Conservation (phyloP, 2,113 vertebrate species). For the Trematocara nigrifrons region DNA sequence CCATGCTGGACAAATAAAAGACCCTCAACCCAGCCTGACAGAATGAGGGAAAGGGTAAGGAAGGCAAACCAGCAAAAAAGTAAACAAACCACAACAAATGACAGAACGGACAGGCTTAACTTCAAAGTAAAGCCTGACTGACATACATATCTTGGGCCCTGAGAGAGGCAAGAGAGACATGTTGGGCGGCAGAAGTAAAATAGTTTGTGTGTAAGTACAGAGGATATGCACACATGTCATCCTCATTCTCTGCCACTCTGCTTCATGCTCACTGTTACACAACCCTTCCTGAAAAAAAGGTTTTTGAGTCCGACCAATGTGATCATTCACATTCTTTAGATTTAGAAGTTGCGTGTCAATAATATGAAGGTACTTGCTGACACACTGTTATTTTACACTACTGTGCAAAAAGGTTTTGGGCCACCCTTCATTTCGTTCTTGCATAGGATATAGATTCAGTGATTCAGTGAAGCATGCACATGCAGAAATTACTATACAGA, state of each 20-base stretch:
- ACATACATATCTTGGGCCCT: background rate
- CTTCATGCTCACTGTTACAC: background rate
- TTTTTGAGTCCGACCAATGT: background rate
- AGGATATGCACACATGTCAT: background rate
- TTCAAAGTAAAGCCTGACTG: conserved; percentile 46
- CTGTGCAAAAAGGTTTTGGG: background rate
- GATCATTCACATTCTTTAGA: background rate
- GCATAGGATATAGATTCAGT: background rate
- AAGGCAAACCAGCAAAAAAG: conserved; percentile 24
- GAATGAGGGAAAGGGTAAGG: background rate
- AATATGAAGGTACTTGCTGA: background rate
- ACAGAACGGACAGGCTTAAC: conserved; percentile 27
- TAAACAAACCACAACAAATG: conserved; percentile 39
- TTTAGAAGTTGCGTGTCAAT: background rate
- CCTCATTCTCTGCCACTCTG: background rate
- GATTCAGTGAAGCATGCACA: background rate
- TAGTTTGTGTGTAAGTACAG: background rate
- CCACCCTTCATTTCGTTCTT: background rate
- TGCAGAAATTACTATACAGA: background rate
- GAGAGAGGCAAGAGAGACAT: background rate
- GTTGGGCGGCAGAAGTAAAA: background rate
- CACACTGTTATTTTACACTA: background rate
- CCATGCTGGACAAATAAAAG: background rate
- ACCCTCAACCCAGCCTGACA: conserved; percentile 24
- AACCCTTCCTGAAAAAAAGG: background rate